These are phyloP conservation scores for Anthonomus grandis DNA, from an alignment of 1,140 invertebrate species.

Conservation along the genomic window DNA sequence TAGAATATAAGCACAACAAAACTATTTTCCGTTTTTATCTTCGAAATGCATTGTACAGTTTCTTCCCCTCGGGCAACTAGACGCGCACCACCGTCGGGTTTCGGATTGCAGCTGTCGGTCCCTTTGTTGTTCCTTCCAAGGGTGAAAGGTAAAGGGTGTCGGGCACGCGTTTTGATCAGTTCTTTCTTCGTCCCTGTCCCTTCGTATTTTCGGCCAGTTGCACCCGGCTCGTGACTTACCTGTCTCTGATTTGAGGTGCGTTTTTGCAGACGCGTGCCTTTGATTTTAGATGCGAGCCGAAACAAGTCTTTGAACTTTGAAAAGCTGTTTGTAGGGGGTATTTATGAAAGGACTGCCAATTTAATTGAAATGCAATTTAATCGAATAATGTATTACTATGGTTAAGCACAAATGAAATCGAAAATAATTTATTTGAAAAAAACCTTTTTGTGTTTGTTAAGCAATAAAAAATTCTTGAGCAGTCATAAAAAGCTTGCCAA, in stretches of 20 bases:
- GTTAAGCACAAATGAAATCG: too few species aligned
- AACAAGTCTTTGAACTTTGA: too few species aligned
- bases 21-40: conserved; percentile 10
- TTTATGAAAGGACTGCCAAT: too few species aligned
- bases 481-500: too few species aligned
- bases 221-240: conserved; percentile 23
- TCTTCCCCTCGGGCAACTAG: conserved; percentile 11
- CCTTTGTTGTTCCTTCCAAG: conserved; percentile 26
- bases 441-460: too few species aligned
- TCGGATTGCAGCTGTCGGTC: conserved; percentile 24
- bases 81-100: conserved; percentile 4
- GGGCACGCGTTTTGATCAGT: conserved; percentile 24
- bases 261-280: neutral
- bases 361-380: too few species aligned
- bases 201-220: neutral
- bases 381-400: too few species aligned
- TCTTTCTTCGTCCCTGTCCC: neutral
- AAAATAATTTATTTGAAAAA: too few species aligned
- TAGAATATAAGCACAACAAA: too few species aligned
- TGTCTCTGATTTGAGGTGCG: conserved; percentile 6
- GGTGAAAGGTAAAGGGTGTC: conserved; percentile 35
- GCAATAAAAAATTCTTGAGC: too few species aligned
- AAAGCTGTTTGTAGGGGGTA: too few species aligned
- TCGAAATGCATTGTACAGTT: conserved; percentile 13
- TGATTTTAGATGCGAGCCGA: neutral